phyloP scores from a whole-genome alignment of 2,888 invertebrate species.

The Drosophila nigricruria region DNA sequence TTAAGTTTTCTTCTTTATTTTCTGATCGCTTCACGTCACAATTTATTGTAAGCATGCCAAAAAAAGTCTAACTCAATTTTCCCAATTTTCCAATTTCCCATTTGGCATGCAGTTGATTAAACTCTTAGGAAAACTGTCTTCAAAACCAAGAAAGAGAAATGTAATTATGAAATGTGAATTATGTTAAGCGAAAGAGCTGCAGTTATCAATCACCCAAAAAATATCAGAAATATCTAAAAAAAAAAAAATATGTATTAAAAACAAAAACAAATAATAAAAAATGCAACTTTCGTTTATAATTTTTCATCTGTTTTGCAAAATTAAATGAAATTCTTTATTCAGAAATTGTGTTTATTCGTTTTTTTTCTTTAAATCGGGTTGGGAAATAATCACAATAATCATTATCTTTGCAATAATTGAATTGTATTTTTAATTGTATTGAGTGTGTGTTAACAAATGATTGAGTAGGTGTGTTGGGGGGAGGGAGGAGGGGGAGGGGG shows the following conservation, averaged over 20 bases:
- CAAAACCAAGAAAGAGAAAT: not conserved
- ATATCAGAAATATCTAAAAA: constrained; percentile 2
- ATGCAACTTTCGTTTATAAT: constrained; percentile 30
- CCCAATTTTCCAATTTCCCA: not conserved
- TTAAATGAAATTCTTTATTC: constrained; percentile 62
- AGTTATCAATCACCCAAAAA: constrained; percentile 7
- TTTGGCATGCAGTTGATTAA: constrained; percentile 23
- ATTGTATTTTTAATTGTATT: constrained; percentile 1
- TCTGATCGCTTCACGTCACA: constrained; percentile 39
- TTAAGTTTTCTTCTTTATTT: constrained; percentile 37
- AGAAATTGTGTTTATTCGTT: constrained; percentile 28
- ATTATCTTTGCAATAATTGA: not conserved
- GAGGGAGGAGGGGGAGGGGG: too few relatives aligned
- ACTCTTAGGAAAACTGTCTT: not conserved
- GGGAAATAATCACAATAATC: constrained; percentile 44
- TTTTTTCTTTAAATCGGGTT: constrained; percentile 13
- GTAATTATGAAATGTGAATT: constrained; percentile 34
- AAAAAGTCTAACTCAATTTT: constrained; percentile 10
- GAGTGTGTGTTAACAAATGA: not conserved
- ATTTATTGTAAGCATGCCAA: constrained; percentile 46
- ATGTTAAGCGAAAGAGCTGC: constrained; percentile 40
- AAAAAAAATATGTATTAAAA: not conserved
- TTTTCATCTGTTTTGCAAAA: constrained; percentile 49
- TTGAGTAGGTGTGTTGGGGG: not conserved
- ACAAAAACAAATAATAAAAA: constrained; percentile 18